Evolutionary conservation across 37 sponge, comb jelly and placozoan genomes (phyloP).

Genomic region (Beroe forskalii): DNA sequence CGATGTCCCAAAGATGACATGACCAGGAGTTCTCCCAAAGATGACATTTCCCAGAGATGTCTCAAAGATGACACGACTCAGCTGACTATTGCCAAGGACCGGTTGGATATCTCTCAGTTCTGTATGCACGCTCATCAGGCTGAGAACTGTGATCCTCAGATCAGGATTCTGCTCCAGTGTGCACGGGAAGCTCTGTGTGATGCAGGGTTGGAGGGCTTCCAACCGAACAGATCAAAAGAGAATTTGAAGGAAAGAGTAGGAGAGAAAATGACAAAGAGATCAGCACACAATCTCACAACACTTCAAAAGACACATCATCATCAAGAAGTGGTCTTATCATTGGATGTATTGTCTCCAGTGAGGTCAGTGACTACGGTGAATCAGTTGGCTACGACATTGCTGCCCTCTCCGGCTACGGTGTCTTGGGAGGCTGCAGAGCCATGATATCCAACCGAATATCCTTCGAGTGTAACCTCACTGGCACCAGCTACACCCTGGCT

Average conservation of each 20-base stretch:
- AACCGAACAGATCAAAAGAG: too few species aligned
- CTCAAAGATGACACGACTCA: not conserved
- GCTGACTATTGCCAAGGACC: not conserved
- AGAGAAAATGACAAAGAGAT: not conserved
- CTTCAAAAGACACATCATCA: too few species aligned
- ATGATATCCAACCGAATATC: conserved; percentile 51
- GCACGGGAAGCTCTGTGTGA: conserved; percentile 41
- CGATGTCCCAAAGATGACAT: too few species aligned
- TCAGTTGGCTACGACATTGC: conserved; percentile 56
- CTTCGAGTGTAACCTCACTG: conserved; percentile 46
- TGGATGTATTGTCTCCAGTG: conserved; percentile 45
- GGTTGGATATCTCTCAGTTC: conserved; percentile 49
- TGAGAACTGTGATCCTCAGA: conserved; percentile 56
- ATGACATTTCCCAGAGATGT: not conserved
- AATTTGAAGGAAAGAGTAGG: too few species aligned
- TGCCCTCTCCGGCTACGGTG: conserved; percentile 49
- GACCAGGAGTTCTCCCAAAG: not conserved
- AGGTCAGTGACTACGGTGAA: conserved; percentile 46
- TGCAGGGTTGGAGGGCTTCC: not conserved
- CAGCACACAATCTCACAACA: too few species aligned
- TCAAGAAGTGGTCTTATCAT: not conserved
- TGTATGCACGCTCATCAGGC: conserved; percentile 45
- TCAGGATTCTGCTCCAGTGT: conserved; percentile 35
- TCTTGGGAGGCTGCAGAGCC: conserved; percentile 54
- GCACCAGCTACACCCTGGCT: conserved; percentile 56